These are phyloP conservation scores for Sitodiplosis mosellana DNA, from an alignment of 1,140 invertebrate species.

Conservation along the genomic window DNA sequence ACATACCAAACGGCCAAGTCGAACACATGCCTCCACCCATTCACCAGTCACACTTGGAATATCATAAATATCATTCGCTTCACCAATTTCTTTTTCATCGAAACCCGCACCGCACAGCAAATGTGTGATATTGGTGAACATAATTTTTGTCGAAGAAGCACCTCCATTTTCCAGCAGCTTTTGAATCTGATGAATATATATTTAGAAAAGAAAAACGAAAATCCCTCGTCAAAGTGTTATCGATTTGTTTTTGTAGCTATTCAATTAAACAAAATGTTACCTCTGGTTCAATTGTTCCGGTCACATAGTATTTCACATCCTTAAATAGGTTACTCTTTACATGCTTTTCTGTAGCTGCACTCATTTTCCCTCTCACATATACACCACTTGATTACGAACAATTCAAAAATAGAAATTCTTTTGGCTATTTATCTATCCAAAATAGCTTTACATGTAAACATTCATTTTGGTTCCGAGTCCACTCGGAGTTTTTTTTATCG, in stretches of 20 bases:
- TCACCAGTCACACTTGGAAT: constrained; percentile 60
- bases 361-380: not conserved
- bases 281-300: not conserved
- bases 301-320: constrained; percentile 1
- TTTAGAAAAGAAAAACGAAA: not conserved
- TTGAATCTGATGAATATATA: constrained; percentile 36
- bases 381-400: not conserved
- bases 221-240: not conserved
- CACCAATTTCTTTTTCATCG: constrained; percentile 50
- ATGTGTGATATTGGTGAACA: constrained; percentile 69
- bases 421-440: not conserved
- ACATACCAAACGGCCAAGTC: constrained; percentile 24
- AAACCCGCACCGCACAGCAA: constrained; percentile 59
- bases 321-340: not conserved
- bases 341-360: not conserved
- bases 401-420: not conserved
- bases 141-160: constrained; percentile 52
- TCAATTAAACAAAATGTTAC: not conserved
- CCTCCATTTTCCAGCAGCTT: constrained; percentile 54
- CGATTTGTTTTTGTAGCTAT: not conserved
- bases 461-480: not conserved
- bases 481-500: not conserved
- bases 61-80: constrained; percentile 73
- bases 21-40: constrained; percentile 55
- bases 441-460: not conserved